Percentiles rank a stretch among this genome's conserved stretches.
These are phyloP conservation scores for Stegophylla sp. DNA, from an alignment of 2,888 invertebrate genomes.

Conservation along the genomic window DNA sequence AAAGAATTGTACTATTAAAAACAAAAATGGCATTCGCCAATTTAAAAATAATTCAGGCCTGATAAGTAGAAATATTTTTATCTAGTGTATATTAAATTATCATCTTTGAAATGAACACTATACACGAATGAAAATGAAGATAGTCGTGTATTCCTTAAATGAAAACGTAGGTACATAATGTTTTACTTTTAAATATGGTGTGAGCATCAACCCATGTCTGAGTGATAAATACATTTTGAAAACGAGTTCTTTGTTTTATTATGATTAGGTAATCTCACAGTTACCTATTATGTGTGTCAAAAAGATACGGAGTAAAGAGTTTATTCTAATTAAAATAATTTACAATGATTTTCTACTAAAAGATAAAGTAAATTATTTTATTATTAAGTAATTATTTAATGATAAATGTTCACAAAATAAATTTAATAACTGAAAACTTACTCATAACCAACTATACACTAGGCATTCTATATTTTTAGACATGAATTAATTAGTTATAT, in stretches of 20 bases:
- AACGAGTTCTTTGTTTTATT: conserved; percentile 23
- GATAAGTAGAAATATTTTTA: neutral
- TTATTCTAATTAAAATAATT: conserved; percentile 20
- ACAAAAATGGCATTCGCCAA: too few species aligned
- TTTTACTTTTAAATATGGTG: conserved; percentile 15
- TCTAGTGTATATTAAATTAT: conserved; percentile 10
- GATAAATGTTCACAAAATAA: too few species aligned
- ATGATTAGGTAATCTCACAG: neutral
- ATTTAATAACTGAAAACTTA: too few species aligned
- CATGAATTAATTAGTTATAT: too few species aligned
- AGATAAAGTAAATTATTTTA: too few species aligned
- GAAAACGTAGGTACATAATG: conserved; percentile 14
- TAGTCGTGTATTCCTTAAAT: conserved; percentile 31
- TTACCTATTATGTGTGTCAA: neutral
- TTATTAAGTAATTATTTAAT: too few species aligned
- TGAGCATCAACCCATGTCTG: conserved; percentile 5
- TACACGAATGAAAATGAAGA: neutral
- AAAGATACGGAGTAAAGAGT: neutral
- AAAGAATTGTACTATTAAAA: too few species aligned
- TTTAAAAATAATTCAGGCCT: too few species aligned
- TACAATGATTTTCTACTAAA: neutral
- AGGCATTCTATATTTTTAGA: too few species aligned
- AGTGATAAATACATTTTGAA: conserved; percentile 24
- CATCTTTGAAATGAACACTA: neutral
- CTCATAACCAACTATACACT: too few species aligned